Base-by-base conservation (phyloP, 2,888 invertebrate genomes). In the Schizaphis graminum region DNA sequence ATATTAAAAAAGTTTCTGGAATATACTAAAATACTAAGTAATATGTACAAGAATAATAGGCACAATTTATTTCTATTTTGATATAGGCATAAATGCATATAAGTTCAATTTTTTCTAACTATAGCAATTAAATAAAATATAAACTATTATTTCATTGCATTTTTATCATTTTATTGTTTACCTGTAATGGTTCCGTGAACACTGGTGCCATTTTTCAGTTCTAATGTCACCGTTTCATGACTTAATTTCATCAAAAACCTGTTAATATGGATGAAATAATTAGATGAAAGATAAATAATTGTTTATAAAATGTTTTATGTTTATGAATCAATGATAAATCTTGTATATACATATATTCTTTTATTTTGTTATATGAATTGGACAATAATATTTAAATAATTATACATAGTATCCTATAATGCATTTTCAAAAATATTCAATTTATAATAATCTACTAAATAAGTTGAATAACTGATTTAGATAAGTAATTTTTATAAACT, bases 201-300 rank as follows among this genome's bases (percentile, higher is more conserved):
- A 96, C 99, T 98, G 94, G 99, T 99, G 26, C 99, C 99, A 96
- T 99, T 99, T 96, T 99, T 99, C 95, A 99, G 96, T 96, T 99
- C 99, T 96, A 99, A 98, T 57, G 99, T 99, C 84, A 99, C 99
- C 24, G 99, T 99, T 96, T 99, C 99, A 96, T 99, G 99, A 96
- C 99, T 99, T 85, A 99, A 97, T 96, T 99, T 99, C 99, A 99
- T 99, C 95, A 99, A 96, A 97, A 99, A 99, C 95, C 99, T 97
- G 95, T 28, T 35, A 35, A 16, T 67, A 16, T n/a, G 7, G 5
- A 67, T 35, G 1, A 67, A 67, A 67, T 57, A 57, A 57, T 26
- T 57, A 57, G 26, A 57, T 57, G 26, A 1, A 57, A 26, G 61
- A 10, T 10, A 61, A 61, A 61, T 28, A 28, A 28, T 61, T 61